A percentile compares a stretch with the other conserved stretches of the same genome.
These are phyloP conservation scores for Palythoa grandis DNA, from an alignment of 92 coral and sea anemone genomes.

Conservation along the genomic window DNA sequence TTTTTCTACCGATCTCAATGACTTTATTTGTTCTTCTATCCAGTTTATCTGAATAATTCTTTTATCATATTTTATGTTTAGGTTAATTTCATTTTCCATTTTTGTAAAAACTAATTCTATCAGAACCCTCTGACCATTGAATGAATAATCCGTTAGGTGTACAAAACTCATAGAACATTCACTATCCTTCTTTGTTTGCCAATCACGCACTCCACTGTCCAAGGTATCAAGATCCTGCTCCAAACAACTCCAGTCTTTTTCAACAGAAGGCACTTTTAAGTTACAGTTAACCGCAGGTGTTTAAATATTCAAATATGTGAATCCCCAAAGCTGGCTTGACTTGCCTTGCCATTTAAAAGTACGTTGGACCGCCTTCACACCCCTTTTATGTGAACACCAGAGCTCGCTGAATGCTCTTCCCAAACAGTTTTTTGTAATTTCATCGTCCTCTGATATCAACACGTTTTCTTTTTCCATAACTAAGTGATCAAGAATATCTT, in stretches of 20 bases:
- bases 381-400: neutral
- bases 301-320: neutral
- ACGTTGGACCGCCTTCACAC: neutral
- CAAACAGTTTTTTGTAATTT: neutral
- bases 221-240: neutral
- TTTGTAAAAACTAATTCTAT: slow-evolving; percentile 3
- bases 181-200: slow-evolving; percentile 21
- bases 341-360: neutral
- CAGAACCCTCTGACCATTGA: slow-evolving; percentile 1
- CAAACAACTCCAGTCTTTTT: neutral
- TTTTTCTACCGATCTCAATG: slow-evolving; percentile 7
- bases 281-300: neutral
- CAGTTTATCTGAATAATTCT: neutral
- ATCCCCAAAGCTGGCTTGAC: neutral
- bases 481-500: neutral
- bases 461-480: slow-evolving; percentile 18
- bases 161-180: slow-evolving; percentile 14
- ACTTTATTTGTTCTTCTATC: slow-evolving; percentile 3
- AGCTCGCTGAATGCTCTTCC: neutral
- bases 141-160: slow-evolving; percentile 8
- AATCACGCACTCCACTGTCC: neutral
- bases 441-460: neutral
- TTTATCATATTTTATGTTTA: neutral
- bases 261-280: neutral
- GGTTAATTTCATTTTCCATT: neutral